These are phyloP conservation scores for Todiramphus chloris DNA, from an alignment of 2,113 vertebrate genomes.

Conservation along the genomic window DNA sequence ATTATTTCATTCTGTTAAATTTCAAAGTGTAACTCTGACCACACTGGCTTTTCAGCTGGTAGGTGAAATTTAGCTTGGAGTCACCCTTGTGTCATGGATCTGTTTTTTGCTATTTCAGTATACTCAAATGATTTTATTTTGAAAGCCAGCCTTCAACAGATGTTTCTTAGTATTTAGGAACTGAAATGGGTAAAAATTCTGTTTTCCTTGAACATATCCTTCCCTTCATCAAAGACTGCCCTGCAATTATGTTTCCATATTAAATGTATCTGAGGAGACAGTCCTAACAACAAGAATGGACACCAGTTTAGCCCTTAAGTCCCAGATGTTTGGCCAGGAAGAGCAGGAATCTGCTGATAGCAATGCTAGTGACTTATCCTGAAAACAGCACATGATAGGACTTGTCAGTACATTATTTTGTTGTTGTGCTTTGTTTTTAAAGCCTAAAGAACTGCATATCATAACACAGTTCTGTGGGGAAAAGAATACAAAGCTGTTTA, in stretches of 20 bases:
- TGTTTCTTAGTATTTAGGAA: not conserved
- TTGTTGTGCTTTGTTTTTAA: not conserved
- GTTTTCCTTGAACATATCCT: not conserved
- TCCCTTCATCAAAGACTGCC: not conserved
- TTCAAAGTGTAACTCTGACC: not conserved
- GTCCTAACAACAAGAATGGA: not conserved
- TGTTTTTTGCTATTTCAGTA: not conserved
- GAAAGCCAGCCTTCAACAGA: not conserved
- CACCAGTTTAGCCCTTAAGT: not conserved
- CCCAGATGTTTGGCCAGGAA: not conserved
- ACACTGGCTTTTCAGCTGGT: not conserved
- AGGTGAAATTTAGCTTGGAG: not conserved
- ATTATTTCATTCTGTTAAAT: not conserved
- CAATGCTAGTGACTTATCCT: not conserved
- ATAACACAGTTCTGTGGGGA: not conserved
- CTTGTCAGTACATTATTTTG: not conserved
- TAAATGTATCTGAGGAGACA: not conserved
- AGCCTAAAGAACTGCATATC: not conserved
- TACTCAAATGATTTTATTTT: not conserved
- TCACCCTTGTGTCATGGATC: not conserved
- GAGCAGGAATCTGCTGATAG: not conserved
- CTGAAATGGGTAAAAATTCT: not conserved
- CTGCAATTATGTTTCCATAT: not conserved
- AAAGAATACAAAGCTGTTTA: not conserved
- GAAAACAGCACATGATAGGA: not conserved